Base-by-base conservation (phyloP, 2,113 vertebrate species). In the Thamnophis sirtalis region DNA sequence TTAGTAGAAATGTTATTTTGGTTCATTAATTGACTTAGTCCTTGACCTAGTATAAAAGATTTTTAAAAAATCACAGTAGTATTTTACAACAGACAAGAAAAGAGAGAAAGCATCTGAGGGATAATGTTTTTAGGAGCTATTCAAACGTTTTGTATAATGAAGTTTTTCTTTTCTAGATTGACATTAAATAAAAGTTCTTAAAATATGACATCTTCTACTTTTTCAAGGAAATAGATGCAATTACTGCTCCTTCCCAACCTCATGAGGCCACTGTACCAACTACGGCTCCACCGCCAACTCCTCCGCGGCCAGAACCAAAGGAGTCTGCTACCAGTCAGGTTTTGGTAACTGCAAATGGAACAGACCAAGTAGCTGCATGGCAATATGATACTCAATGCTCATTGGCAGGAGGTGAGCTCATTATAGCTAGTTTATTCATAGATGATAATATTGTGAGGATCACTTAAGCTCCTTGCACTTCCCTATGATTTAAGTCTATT, bases 371-470 rank as follows among this genome's bases (percentile, higher is more conserved):
- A 5, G 87, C 96, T 0, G 97, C 97, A n/a, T 99, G 99, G 98
- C 98, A 99, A 84, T 99, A 99, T 1, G 98, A 99, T 93, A 99
- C 99, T 1, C 98, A 99, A 96, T 98, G 98, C 95, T 99, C 99
- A 0, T 96, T 99, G 91, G 98, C 98, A 0, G 99, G 98, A 98
- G 99, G 99, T 99, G 96, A 97, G 96, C 0, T 0, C 55, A 10
- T 17, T 49, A 3, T 84, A 63, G 63, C 33, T 80, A 38, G 68
- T 80, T 80, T 38, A 80, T 80, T 73, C n/a, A 80, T 38, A 38
- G 33, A 80, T 80, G 73, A 38, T 80, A 17, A 17, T 38, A 73
- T 38, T 80, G 33, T 17, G 17, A 38, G 73, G 5, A 33, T 38
- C 73, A 43, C n/a, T 19, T 80, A 38, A 33, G 2, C 5, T 38